phyloP scores from a whole-genome alignment of 2,888 invertebrate genomes.

The Volucella inflata region DNA sequence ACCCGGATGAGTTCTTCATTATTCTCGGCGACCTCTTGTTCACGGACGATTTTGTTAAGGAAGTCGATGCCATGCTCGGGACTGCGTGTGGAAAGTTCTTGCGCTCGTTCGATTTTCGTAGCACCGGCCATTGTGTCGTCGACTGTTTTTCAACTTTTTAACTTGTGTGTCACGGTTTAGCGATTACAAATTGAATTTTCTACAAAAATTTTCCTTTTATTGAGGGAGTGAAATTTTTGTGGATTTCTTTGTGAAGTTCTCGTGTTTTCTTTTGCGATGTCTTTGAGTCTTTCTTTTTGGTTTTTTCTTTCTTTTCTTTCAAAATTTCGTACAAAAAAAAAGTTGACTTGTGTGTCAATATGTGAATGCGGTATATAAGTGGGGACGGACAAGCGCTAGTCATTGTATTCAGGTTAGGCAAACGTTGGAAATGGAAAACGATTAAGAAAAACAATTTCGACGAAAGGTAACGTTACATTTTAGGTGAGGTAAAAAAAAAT shows the following conservation, averaged over 20 bases:
- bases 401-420: conserved; percentile 80
- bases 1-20: conserved; percentile 95
- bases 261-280: conserved; percentile 76
- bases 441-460: conserved; percentile 5
- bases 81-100: conserved; percentile 89
- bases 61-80: conserved; percentile 90
- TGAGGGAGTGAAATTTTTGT: conserved; percentile 60
- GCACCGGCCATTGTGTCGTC: conserved; percentile 90
- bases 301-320: conserved; percentile 55
- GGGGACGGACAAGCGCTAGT: conserved; percentile 81
- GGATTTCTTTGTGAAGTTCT: conserved; percentile 76
- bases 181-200: conserved; percentile 23
- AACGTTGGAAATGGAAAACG: conserved; percentile 33
- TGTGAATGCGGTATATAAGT: conserved; percentile 68
- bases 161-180: conserved; percentile 14
- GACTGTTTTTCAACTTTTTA: too few relatives aligned
- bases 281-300: conserved; percentile 77
- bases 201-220: conserved; percentile 38
- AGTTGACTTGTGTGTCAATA: conserved; percentile 72
- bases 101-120: conserved; percentile 94
- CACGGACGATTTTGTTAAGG: conserved; percentile 90
- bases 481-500: too few relatives aligned
- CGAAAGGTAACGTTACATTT: not conserved
- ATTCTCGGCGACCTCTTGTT: conserved; percentile 90
- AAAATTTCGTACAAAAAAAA: conserved; percentile 35